A percentile compares a stretch with the other conserved stretches of the same genome.
Evolutionary conservation across 2,797 vertebrate genomes (phyloP).

Genomic region (Chaenodraco wilsoni): DNA sequence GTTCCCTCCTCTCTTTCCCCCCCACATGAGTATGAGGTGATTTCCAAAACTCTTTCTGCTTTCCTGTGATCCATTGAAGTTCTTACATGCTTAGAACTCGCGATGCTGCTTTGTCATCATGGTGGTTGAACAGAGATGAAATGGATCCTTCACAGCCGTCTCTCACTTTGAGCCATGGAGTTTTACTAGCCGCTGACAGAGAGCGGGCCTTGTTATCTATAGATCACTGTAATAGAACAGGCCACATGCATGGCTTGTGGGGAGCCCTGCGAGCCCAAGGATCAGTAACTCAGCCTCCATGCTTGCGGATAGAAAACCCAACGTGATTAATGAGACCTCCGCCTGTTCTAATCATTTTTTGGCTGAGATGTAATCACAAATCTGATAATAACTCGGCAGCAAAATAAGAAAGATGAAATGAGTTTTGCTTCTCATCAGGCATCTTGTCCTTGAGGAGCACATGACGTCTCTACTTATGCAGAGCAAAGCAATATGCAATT

Average conservation of each 20-base stretch:
- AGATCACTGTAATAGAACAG: constrained; percentile 70
- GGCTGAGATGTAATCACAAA: constrained; percentile 79
- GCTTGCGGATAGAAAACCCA: constrained; percentile 56
- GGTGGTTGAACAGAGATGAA: constrained; percentile 66
- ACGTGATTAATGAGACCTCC: constrained; percentile 78
- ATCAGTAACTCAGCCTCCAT: constrained; percentile 62
- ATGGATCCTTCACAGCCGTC: constrained; percentile 52
- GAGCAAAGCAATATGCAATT: constrained; percentile 65
- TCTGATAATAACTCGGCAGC: constrained; percentile 78
- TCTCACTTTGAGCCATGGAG: constrained; percentile 54
- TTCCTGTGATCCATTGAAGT: constrained; percentile 71
- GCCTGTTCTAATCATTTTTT: constrained; percentile 80
- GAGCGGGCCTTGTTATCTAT: constrained; percentile 65
- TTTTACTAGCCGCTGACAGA: constrained; percentile 67
- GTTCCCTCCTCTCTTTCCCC: constrained; percentile 9
- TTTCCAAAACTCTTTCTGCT: constrained; percentile 70
- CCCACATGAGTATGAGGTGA: constrained; percentile 61
- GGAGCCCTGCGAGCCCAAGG: constrained; percentile 52
- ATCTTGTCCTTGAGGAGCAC: constrained; percentile 76
- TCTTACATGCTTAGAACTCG: constrained; percentile 56
- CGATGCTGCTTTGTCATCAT: constrained; percentile 68
- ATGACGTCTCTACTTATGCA: constrained; percentile 69
- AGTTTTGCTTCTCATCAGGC: constrained; percentile 74
- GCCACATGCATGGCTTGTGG: constrained; percentile 60
- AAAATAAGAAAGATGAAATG: constrained; percentile 77